Percentiles rank a stretch among this genome's conserved stretches.
Evolutionary conservation across 2,888 invertebrate species (phyloP).

Genomic region (Molorchus minor): DNA sequence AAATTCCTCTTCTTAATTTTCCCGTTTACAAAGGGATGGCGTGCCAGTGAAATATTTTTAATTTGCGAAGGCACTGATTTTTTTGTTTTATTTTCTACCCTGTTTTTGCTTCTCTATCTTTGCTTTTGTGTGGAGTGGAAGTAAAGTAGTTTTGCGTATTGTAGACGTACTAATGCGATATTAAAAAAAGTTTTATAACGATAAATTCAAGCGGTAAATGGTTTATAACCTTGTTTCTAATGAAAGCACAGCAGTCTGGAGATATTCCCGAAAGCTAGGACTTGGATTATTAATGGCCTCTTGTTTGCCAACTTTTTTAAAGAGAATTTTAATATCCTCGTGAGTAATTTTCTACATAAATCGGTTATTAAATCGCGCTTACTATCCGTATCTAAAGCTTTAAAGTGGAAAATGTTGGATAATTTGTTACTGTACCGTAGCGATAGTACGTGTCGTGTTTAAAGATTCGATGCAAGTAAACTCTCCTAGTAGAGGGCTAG

Average conservation of each 20-base stretch:
- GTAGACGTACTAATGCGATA: constrained; percentile 22
- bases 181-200: constrained; percentile 24
- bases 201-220: constrained; percentile 4
- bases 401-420: too few relatives aligned
- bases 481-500: too few relatives aligned
- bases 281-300: constrained; percentile 12
- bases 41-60: constrained; percentile 32
- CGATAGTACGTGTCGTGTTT: too few relatives aligned
- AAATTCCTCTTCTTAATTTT: constrained; percentile 2
- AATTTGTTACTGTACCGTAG: too few relatives aligned
- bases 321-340: too few relatives aligned
- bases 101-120: constrained; percentile 30
- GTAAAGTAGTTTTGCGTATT: constrained; percentile 20
- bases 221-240: background rate
- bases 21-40: background rate
- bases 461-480: too few relatives aligned
- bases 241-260: background rate
- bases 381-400: too few relatives aligned
- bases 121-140: constrained; percentile 29
- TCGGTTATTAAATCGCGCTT: too few relatives aligned
- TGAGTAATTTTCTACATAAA: too few relatives aligned
- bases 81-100: constrained; percentile 36
- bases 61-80: constrained; percentile 60
- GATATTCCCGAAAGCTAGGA: background rate
- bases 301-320: constrained; percentile 14